Evolutionary conservation across 2,888 invertebrate genomes (phyloP).

Genomic region (Punctoribates punctum): DNA sequence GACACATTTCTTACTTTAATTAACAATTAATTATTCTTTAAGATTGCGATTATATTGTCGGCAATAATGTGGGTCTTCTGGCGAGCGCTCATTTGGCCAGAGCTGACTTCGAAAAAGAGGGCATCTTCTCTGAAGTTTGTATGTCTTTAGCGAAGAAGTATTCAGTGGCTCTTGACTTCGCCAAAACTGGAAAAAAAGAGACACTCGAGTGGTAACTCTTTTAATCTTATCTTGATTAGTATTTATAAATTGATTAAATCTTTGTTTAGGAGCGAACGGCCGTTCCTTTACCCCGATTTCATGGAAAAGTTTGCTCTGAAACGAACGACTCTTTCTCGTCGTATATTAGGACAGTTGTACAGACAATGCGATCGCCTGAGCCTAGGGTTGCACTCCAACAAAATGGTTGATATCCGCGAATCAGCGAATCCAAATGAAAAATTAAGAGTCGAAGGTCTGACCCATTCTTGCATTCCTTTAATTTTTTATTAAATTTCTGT

Average conservation of each 20-base stretch:
- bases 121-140: slow-evolving; percentile 45
- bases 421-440: neutral
- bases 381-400: neutral
- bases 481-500: too few species aligned
- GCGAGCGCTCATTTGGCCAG: slow-evolving; percentile 47
- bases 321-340: slow-evolving; percentile 46
- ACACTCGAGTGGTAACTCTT: slow-evolving; percentile 38
- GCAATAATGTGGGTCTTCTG: slow-evolving; percentile 47
- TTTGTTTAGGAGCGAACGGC: slow-evolving; percentile 38
- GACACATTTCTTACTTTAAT: too few species aligned
- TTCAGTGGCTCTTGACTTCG: slow-evolving; percentile 47
- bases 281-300: slow-evolving; percentile 47
- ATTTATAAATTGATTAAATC: neutral
- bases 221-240: neutral
- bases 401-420: neutral
- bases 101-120: slow-evolving; percentile 45
- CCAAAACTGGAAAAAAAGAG: slow-evolving; percentile 46
- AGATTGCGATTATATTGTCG: slow-evolving; percentile 45
- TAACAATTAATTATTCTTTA: too few species aligned
- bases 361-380: slow-evolving; percentile 38
- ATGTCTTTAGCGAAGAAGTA: slow-evolving; percentile 45
- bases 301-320: slow-evolving; percentile 46
- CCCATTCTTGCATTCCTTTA: too few species aligned
- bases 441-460: neutral
- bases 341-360: slow-evolving; percentile 46